Conservation (phyloP, 2,888 invertebrate genomes). For the Thymelicus lineola region DNA sequence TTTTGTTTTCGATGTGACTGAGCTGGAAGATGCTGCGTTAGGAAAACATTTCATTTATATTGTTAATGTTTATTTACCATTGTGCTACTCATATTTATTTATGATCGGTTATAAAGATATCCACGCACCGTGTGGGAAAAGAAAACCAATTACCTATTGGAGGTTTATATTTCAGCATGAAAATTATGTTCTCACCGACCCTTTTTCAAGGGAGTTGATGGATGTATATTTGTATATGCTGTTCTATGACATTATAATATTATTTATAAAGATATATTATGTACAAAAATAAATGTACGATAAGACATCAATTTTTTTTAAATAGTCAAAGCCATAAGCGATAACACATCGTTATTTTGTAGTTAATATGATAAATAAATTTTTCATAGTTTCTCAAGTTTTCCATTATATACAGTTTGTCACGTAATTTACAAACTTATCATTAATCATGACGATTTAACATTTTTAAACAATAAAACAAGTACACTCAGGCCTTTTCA, state of each 20-base stretch:
- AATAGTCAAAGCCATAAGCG: too few species aligned
- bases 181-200: too few species aligned
- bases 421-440: slow-evolving; percentile 2
- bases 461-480: neutral
- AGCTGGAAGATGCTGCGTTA: slow-evolving; percentile 7
- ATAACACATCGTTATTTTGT: too few species aligned
- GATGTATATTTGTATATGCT: too few species aligned
- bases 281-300: too few species aligned
- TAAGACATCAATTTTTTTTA: too few species aligned
- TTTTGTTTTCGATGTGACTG: slow-evolving; percentile 23
- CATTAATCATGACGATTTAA: neutral
- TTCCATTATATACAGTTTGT: neutral
- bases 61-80: slow-evolving; percentile 2
- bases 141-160: neutral
- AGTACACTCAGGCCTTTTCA: slow-evolving; percentile 21
- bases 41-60: slow-evolving; percentile 5
- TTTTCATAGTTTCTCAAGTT: neutral
- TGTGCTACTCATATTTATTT: neutral
- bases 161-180: neutral
- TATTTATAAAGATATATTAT: too few species aligned
- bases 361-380: too few species aligned
- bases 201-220: too few species aligned
- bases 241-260: too few species aligned
- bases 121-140: neutral
- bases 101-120: neutral